These are phyloP conservation scores for Nebria ingens DNA, from an alignment of 1,140 invertebrate species.

Conservation along the genomic window DNA sequence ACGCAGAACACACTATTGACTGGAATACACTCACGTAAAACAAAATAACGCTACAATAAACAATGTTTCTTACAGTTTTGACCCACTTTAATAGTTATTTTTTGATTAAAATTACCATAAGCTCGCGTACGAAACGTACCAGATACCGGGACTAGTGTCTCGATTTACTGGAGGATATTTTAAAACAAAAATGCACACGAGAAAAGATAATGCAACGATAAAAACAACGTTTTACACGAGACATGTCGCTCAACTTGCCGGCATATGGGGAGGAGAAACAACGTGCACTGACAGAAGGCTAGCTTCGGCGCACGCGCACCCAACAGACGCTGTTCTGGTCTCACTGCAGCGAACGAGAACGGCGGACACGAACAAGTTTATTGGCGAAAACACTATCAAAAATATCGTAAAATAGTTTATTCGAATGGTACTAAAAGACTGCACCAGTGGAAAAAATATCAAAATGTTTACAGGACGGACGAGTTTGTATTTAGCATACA, in stretches of 20 bases:
- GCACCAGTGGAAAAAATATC: not conserved
- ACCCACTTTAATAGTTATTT: too few species aligned
- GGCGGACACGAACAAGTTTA: slow-evolving; percentile 1
- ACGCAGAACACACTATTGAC: too few species aligned
- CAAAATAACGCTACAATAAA: too few species aligned
- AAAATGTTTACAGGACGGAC: not conserved
- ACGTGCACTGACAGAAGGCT: not conserved
- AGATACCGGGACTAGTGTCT: too few species aligned
- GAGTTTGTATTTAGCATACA: not conserved
- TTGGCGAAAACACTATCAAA: slow-evolving; percentile 8
- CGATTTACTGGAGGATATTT: too few species aligned
- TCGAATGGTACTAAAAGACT: slow-evolving; percentile 2
- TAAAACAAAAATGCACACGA: too few species aligned
- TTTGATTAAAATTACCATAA: too few species aligned
- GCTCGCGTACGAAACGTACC: too few species aligned
- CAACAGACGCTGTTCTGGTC: not conserved
- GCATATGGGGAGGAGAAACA: slow-evolving; percentile 2
- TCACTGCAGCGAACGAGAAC: not conserved
- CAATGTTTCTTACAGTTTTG: too few species aligned
- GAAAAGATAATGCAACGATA: not conserved
- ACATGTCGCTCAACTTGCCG: not conserved
- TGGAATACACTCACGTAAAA: too few species aligned
- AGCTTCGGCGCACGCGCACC: not conserved
- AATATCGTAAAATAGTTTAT: slow-evolving; percentile 9
- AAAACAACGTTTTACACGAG: not conserved